phyloP scores from a whole-genome alignment of 2,113 vertebrate species.

The Melanotaenia duboulayi region DNA sequence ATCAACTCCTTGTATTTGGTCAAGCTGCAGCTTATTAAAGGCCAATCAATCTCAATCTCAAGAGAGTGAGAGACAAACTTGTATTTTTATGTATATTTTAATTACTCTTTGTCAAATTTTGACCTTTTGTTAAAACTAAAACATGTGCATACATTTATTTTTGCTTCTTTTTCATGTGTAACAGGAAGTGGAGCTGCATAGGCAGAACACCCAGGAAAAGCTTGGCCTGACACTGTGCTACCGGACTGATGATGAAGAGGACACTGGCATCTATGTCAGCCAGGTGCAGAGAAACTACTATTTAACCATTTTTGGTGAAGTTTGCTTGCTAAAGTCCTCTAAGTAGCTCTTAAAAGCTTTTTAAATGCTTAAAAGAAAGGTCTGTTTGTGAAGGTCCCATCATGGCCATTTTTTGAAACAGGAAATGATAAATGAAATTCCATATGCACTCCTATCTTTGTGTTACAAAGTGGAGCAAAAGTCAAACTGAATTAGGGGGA shows the following conservation, averaged over 20 bases:
- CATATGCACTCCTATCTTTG: constrained; percentile 43
- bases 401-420: not conserved
- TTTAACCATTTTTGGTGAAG: not conserved
- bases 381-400: not conserved
- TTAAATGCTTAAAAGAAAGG: not conserved
- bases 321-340: not conserved
- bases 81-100: no score
- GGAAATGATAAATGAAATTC: constrained; percentile 52
- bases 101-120: not conserved
- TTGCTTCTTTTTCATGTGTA: constrained; percentile 34
- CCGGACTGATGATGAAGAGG: constrained; percentile 94
- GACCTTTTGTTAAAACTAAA: not conserved
- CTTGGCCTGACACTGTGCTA: constrained; percentile 96
- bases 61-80: no score
- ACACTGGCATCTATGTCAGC: constrained; percentile 92
- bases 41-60: no score
- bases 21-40: no score
- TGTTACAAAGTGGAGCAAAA: constrained; percentile 11
- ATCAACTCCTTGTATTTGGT: no score
- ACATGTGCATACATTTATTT: not conserved
- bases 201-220: constrained; percentile 92
- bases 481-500: constrained; percentile 27
- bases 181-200: constrained; percentile 91
- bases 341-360: not conserved
- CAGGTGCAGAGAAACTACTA: constrained; percentile 80